Base-by-base conservation (phyloP, 2,113 vertebrate genomes). In the Gymnogyps californianus region DNA sequence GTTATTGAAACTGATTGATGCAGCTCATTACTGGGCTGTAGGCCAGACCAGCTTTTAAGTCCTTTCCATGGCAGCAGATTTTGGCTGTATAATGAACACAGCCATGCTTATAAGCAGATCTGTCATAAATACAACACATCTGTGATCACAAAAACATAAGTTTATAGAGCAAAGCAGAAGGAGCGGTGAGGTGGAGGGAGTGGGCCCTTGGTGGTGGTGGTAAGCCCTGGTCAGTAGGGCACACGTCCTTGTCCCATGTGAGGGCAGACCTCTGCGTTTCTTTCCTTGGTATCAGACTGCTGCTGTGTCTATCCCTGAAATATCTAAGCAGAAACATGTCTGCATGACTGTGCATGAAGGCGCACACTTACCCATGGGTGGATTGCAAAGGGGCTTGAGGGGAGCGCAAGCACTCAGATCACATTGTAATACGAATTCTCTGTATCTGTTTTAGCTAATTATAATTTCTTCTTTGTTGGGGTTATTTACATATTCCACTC, bases 1-100 rank as follows among this genome's bases (percentile, higher is more conserved):
- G 80, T 83, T 93, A 92, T 40, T 92, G 94, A 95, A 95, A 92
- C 55, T 44, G 86, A 95, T 74, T 89, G 86, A 91, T 95, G 87
- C 40, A 83, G 61, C 72, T 95, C 59, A 72, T 93, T 86, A 90
- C 89, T 22, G 47, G 65, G 74, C 92, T 89, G 57, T 64, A 78
- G 74, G 67, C 93, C 94, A 91, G 77, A 80, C 6, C 52, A 91
- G 59, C 64, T 83, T 91, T 89, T 71, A 94, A 87, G 61, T 67
- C 61, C 81, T 85, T 93, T 91, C 61, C 69, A 79, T 34, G 34
- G 74, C 77, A 93, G 57, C 11, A 87, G 44, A 94, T 82, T 89
- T 94, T 87, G 74, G 89, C 84, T 65, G 24, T 44, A 12, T 52
- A 71, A 93, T 67, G 91, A 89, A 83, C 24, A 79, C 47, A 96